Evolutionary conservation across 2,888 invertebrate species (phyloP).

Genomic region (Aromia moschata): DNA sequence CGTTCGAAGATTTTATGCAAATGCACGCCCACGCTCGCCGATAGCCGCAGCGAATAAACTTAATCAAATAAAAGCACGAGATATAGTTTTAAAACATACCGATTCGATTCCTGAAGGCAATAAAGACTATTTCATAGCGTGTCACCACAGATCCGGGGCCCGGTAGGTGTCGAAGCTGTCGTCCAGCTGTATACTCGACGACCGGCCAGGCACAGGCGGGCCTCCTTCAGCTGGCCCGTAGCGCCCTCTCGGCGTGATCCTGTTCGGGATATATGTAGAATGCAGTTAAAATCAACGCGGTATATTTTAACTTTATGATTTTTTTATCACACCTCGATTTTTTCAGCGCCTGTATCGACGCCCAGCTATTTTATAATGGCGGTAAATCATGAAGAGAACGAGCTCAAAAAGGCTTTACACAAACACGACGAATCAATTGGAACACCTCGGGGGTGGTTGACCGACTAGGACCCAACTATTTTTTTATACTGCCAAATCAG

Average conservation of each 20-base stretch:
- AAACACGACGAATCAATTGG: no score
- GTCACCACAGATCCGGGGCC: slow-evolving; percentile 61
- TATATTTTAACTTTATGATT: slow-evolving; percentile 59
- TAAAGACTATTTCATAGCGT: slow-evolving; percentile 63
- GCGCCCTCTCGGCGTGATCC: slow-evolving; percentile 55
- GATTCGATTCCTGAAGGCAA: slow-evolving; percentile 59
- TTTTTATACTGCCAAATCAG: no score
- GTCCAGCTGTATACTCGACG: slow-evolving; percentile 40
- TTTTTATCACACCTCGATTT: slow-evolving; percentile 60
- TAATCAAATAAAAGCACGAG: slow-evolving; percentile 52
- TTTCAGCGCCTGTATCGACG: slow-evolving; percentile 34
- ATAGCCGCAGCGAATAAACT: slow-evolving; percentile 39
- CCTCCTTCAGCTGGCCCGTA: slow-evolving; percentile 31
- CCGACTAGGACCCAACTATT: no score
- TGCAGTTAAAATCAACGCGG: slow-evolving; percentile 60
- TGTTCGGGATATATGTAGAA: slow-evolving; percentile 59
- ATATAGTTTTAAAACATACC: slow-evolving; percentile 54
- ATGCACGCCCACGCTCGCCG: slow-evolving; percentile 43
- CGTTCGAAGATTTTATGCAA: slow-evolving; percentile 54
- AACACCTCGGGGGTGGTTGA: no score
- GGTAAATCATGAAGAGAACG: slow-evolving; percentile 12
- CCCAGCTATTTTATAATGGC: slow-evolving; percentile 13
- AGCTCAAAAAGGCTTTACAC: no score
- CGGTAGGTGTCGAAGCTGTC: slow-evolving; percentile 60
- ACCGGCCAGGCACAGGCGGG: slow-evolving; percentile 29